phyloP scores from a whole-genome alignment of 2,113 vertebrate species.

The Salvator merianae region DNA sequence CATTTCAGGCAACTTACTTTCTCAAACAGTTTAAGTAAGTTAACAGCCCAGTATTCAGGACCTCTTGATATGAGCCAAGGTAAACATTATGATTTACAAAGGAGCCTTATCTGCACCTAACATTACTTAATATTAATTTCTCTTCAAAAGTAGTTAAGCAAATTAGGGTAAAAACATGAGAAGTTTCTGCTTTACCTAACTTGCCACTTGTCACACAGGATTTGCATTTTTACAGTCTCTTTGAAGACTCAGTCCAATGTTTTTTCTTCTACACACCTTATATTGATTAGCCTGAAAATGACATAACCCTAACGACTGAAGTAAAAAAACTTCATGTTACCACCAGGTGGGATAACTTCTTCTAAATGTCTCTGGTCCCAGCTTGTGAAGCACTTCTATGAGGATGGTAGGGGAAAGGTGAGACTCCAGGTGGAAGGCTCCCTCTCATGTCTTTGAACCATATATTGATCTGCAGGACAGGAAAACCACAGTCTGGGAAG shows the following conservation, averaged over 20 bases:
- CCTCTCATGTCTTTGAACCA: no score
- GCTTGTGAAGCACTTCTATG: no score
- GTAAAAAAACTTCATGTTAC: no score
- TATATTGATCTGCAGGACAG: no score
- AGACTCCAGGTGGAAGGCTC: no score
- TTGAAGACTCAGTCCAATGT: not conserved
- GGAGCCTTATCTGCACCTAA: not conserved
- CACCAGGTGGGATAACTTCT: no score
- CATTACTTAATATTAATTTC: not conserved
- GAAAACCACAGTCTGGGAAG: no score
- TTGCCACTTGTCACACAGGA: not conserved
- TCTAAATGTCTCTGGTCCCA: no score
- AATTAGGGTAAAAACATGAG: not conserved
- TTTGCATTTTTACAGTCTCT: not conserved
- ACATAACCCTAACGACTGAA: not conserved
- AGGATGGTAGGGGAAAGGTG: no score
- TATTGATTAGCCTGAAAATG: not conserved
- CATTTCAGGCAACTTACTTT: not conserved
- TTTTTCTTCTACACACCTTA: no score
- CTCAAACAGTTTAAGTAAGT: not conserved
- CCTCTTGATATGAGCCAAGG: not conserved
- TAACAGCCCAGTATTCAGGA: not conserved
- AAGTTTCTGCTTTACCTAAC: not conserved
- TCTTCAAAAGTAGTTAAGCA: not conserved
- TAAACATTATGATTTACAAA: constrained; percentile 12